These are phyloP conservation scores for Nemoura dubitans DNA, from an alignment of 2,888 invertebrate species.

Conservation along the genomic window DNA sequence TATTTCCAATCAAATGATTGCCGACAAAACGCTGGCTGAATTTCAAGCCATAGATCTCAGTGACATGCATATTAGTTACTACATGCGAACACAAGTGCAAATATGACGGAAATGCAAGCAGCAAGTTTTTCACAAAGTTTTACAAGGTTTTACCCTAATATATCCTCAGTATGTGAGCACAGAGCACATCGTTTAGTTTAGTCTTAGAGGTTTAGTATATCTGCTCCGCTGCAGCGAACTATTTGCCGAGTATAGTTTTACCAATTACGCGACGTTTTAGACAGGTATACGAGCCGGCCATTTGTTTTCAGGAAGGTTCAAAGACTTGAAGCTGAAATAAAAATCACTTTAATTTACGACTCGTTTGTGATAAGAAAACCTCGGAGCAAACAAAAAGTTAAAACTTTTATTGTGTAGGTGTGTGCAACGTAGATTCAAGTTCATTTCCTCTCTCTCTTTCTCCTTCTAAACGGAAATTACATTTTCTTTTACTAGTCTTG, in stretches of 20 bases:
- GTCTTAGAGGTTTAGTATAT: no score
- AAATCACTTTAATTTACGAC: background rate
- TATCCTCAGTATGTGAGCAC: no score
- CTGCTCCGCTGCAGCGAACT: no score
- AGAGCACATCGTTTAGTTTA: no score
- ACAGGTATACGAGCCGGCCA: no score
- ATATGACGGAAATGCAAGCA: background rate
- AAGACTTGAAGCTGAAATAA: background rate
- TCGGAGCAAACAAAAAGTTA: background rate
- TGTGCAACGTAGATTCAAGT: background rate
- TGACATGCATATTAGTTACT: background rate
- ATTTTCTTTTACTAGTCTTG: no score
- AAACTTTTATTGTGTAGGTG: background rate
- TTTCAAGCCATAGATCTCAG: background rate
- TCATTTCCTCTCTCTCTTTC: background rate
- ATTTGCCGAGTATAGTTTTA: background rate
- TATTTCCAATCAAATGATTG: background rate
- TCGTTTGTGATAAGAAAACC: background rate
- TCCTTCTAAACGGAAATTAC: no score
- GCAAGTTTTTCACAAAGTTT: no score
- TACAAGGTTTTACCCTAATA: no score
- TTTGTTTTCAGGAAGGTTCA: background rate
- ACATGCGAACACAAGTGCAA: background rate
- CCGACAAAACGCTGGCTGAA: background rate
- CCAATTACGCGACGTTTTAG: no score